These are phyloP conservation scores for Lycaon pictus DNA, from an alignment of 2,113 vertebrate species.

Conservation along the genomic window DNA sequence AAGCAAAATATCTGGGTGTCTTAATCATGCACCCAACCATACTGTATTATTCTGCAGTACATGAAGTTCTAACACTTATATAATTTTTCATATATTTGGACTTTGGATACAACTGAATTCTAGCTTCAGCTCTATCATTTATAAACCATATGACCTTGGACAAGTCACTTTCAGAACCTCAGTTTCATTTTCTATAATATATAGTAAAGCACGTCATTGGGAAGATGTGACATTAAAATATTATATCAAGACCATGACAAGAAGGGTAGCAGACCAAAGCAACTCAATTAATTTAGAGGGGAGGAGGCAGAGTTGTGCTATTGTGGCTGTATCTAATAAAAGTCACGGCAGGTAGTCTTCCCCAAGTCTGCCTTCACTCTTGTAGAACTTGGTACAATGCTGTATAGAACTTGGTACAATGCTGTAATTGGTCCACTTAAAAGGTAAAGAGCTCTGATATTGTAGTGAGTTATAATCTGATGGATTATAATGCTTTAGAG, in stretches of 20 bases:
- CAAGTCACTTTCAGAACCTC: constrained; percentile 24
- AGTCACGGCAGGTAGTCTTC: neutral
- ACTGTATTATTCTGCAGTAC: neutral
- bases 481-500: neutral
- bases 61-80: neutral
- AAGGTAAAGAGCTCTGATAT: neutral
- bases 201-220: neutral
- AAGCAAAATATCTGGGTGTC: neutral
- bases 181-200: neutral
- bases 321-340: neutral
- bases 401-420: neutral
- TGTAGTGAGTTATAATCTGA: neutral
- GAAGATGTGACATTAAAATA: neutral
- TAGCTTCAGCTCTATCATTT: neutral
- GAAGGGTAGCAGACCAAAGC: neutral
- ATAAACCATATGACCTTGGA: neutral
- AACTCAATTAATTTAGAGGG: neutral
- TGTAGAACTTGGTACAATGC: neutral
- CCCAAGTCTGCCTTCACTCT: neutral
- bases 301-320: neutral
- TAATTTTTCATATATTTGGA: neutral
- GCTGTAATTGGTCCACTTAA: neutral
- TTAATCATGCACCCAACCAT: neutral
- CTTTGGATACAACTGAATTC: neutral
- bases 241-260: neutral